A percentile compares a stretch with the other conserved stretches of the same genome.
Conservation (phyloP, 2,797 vertebrate genomes). For the Rhynchonycteris naso region DNA sequence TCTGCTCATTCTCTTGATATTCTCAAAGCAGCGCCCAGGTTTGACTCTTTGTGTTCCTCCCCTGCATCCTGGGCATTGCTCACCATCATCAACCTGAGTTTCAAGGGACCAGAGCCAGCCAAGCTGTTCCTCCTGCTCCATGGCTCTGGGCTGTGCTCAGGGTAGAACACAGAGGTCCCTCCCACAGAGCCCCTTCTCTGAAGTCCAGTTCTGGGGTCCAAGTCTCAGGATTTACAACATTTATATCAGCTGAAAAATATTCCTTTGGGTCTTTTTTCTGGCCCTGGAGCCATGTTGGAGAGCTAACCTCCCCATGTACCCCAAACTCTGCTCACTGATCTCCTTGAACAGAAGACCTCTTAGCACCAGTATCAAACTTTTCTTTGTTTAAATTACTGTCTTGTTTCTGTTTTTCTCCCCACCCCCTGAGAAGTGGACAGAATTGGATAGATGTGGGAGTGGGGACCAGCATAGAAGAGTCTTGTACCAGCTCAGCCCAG, state of each 20-base stretch:
- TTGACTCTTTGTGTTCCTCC: not conserved
- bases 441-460: not conserved
- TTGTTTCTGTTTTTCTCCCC: not conserved
- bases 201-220: not conserved
- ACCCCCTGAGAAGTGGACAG: not conserved
- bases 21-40: not conserved
- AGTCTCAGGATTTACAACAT: not conserved
- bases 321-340: not conserved
- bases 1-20: not conserved
- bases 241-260: not conserved
- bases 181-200: not conserved
- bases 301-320: not conserved
- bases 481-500: not conserved
- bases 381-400: too few relatives aligned
- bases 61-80: not conserved
- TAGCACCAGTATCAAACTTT: not conserved
- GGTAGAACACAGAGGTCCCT: not conserved
- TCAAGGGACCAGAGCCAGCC: not conserved
- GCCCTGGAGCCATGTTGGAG: not conserved
- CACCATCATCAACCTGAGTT: not conserved
- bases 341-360: not conserved
- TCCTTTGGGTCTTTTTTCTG: not conserved
- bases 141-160: not conserved
- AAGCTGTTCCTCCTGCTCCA: not conserved
- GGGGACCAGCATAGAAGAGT: too few relatives aligned